Evolutionary conservation across 2,888 invertebrate species (phyloP).

Genomic region (Oligia fasciuncula): DNA sequence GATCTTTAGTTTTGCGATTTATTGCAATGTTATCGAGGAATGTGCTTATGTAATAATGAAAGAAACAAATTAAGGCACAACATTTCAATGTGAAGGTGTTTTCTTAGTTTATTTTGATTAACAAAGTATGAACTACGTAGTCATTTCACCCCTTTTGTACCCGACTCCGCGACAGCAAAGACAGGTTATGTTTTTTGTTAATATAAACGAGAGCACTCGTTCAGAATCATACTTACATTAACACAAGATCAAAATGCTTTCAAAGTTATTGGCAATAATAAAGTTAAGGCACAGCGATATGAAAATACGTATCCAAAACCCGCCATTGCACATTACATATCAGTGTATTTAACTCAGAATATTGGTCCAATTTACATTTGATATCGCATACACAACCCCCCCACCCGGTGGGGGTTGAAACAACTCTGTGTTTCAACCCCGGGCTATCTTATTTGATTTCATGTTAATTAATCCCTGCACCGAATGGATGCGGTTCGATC

Average conservation of each 20-base stretch:
- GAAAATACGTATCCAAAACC: constrained; percentile 4
- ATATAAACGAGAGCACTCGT: background rate
- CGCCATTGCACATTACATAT: constrained; percentile 28
- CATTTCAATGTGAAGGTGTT: background rate
- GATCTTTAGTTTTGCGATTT: background rate
- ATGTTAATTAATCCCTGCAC: constrained; percentile 56
- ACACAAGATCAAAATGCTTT: background rate
- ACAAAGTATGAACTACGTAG: background rate
- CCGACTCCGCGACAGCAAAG: background rate
- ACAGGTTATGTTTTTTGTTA: background rate
- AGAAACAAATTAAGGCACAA: no score
- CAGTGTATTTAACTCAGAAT: constrained; percentile 34
- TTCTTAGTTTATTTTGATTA: background rate
- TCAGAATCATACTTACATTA: background rate
- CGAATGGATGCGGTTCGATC: constrained; percentile 37
- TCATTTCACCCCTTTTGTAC: background rate
- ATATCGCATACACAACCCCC: constrained; percentile 34
- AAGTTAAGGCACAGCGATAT: background rate
- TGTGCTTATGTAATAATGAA: no score
- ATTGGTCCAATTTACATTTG: constrained; percentile 53
- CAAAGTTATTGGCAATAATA: constrained; percentile 2
- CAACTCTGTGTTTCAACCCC: constrained; percentile 9
- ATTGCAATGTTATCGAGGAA: background rate
- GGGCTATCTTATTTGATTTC: constrained; percentile 54
- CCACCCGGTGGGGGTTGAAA: background rate